These are phyloP conservation scores for Notechis scutatus DNA, from an alignment of 2,113 vertebrate species.

Conservation along the genomic window DNA sequence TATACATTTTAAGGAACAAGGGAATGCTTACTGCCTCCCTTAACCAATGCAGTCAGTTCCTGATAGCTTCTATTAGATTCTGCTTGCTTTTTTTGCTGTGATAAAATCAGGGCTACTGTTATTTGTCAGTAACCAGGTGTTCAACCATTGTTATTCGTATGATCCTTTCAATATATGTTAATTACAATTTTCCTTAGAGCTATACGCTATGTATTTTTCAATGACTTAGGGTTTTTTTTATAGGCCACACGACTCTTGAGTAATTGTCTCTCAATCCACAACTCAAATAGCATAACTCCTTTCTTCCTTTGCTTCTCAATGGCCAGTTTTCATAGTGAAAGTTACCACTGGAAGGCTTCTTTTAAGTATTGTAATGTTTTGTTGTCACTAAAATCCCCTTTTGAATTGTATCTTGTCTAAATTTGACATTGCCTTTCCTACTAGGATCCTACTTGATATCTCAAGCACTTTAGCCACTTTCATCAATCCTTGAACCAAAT, in stretches of 20 bases:
- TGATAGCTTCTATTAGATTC: not conserved
- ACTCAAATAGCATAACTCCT: not conserved
- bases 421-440: not conserved
- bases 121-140: not conserved
- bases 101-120: not conserved
- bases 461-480: not conserved
- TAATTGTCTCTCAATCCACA: not conserved
- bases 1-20: not conserved
- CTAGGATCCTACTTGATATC: not conserved
- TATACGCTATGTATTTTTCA: not conserved
- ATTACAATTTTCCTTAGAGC: not conserved
- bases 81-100: not conserved
- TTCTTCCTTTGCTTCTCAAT: not conserved
- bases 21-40: not conserved
- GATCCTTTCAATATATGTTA: not conserved
- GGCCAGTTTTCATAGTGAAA: not conserved
- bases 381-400: not conserved
- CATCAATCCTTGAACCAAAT: not conserved
- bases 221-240: not conserved
- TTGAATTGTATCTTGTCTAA: not conserved
- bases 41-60: not conserved
- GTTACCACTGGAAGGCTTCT: not conserved
- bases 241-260: not conserved
- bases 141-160: not conserved
- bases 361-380: not conserved